Base-by-base conservation (phyloP, 2,888 invertebrate species). In the Scaptomyza cyrtandrae region DNA sequence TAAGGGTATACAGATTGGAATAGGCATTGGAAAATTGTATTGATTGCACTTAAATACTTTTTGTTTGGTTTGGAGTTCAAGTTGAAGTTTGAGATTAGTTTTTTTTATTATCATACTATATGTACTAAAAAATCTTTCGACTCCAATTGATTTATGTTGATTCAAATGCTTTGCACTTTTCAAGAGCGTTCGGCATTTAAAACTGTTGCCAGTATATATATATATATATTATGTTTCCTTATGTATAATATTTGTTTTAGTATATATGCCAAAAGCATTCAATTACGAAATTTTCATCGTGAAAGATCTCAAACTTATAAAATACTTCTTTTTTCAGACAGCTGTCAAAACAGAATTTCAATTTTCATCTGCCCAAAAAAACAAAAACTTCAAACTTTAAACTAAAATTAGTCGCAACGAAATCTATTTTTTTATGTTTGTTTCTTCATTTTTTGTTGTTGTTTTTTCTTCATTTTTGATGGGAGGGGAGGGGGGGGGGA, bases 11-110 rank as follows among this genome's bases (percentile, higher is more conserved):
- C 43, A 46, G 49, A 52, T 45, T n/a, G 24, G 33, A 49, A 33
- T 16, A 24, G 24, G n/a, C n/a, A n/a, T n/a, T 66, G 60, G 61
- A 54, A 59, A 82, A 53, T 70, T 50, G 69, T 72, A 86, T 86
- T 73, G 77, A 80, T 80, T 69, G 83, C 86, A 85, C 75, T 82
- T 71, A 44, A 63, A 72, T 62, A 48, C 57, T 37, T 37, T 7
- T 37, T 11, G 35, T 53, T 35, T 49, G 35, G 14, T 24, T 35
- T 16, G 19, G 13, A 43, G 19, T 44, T 44, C 24, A 13, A 24
- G 19, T 44, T 44, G 44, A 44, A 44, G 16, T 44, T 44, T 14
- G 14, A 39, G 37, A n/a, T 37, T 19, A 5, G 16, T 43, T 19
- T 16, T 43, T 19, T 16, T 19, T 11, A 11, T 41, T 16, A 9